Evolutionary conservation across 2,113 vertebrate genomes (phyloP), one percentile per base, ranked within the genome.

Genomic region (Phalacrocorax carbo): DNA sequence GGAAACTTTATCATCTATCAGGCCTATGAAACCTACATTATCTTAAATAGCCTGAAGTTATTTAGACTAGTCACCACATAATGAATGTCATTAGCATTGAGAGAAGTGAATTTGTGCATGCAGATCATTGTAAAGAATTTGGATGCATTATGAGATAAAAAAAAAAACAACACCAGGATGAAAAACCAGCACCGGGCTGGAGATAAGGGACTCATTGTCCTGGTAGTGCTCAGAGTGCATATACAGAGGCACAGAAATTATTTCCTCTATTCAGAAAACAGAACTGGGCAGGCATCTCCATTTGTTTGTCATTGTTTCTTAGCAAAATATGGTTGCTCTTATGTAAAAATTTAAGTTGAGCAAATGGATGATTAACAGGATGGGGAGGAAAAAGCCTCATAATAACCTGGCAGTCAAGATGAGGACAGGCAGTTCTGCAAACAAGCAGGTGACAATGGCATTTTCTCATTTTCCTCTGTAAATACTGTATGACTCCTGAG

Each of bases 391-490:
- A 75, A 42, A 20, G 15, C 2, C 19, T 69, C 36, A 15, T 26
- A 26, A 60, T 55, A 91, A 61, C 16, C 40, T 70, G 66, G 4
- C 36, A 40, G 38, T n/a, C 44, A 18, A 40, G 69, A 44, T 0
- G 10, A 29, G 76, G 76, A 86, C 26, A 52, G 36, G 69, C 13
- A 78, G 49, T 84, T 70, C 86, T n/a, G 65, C 55, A 76, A 70
- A 78, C 2, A 48, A 57, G 29, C 34, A 36, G 23, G n/a, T 82
- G 81, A 92, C 34, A 81, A 22, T 18, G 48, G 21, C 36, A 17
- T 86, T 42, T 91, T 92, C 38, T 89, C 73, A n/a, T 75, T 86
- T 95, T 94, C 78, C 82, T n/a, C 49, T 88, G 38, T 52, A 71
- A 94, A 83, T 38, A 55, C 32, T 55, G 2, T 22, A 77, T 86